Evolutionary conservation across 2,797 vertebrate species (phyloP).

Genomic region (Tympanoctomys barrerae): DNA sequence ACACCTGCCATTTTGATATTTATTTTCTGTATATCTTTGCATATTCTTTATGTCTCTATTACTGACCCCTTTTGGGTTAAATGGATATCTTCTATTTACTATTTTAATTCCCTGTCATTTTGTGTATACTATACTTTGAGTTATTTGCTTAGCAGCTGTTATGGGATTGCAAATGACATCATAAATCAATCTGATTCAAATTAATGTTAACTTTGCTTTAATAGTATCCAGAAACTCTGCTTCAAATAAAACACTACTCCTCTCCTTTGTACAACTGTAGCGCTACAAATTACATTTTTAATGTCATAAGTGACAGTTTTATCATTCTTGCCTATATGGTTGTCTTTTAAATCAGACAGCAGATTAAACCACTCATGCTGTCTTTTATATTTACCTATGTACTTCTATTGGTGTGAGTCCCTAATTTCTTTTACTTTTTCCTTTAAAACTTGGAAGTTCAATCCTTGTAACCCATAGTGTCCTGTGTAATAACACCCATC

Average conservation of each 20-base stretch:
- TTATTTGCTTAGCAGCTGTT: slow-evolving; percentile 47
- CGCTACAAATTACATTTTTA: slow-evolving; percentile 48
- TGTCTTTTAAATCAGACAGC: slow-evolving; percentile 58
- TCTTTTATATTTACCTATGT: neutral
- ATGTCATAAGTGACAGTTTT: neutral
- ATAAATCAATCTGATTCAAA: slow-evolving; percentile 49
- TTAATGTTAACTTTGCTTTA: slow-evolving; percentile 53
- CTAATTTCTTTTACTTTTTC: neutral
- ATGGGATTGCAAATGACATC: slow-evolving; percentile 50
- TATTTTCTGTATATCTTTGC: neutral
- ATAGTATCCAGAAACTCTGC: slow-evolving; percentile 12
- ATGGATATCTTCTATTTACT: neutral
- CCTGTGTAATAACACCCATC: neutral
- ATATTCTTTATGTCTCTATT: neutral
- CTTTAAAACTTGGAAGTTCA: slow-evolving; percentile 13
- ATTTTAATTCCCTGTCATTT: slow-evolving; percentile 39
- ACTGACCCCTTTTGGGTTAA: slow-evolving; percentile 29
- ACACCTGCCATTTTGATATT: neutral
- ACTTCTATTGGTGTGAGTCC: neutral
- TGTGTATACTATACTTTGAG: slow-evolving; percentile 17
- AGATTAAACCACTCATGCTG: neutral
- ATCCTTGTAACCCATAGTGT: neutral
- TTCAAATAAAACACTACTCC: slow-evolving; percentile 6
- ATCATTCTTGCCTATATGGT: slow-evolving; percentile 29
- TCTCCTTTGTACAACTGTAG: neutral